A percentile compares a stretch with the other conserved stretches of the same genome.
These are phyloP conservation scores for Pogonocherus hispidulus DNA, from an alignment of 2,888 invertebrate species.

Conservation along the genomic window DNA sequence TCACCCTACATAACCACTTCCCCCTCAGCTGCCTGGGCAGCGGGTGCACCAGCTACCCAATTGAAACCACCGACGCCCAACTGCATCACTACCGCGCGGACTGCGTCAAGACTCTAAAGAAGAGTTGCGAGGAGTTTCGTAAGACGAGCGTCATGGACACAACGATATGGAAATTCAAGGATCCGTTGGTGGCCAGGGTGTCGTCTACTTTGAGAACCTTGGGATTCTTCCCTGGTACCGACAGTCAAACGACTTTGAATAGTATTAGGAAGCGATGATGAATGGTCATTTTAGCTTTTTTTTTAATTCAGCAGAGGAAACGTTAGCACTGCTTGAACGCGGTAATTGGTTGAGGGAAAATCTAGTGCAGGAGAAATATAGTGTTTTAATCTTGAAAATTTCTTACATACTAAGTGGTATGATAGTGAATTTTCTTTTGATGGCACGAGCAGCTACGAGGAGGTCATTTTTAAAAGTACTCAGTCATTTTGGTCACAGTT, in stretches of 20 bases:
- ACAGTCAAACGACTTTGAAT: slow-evolving; percentile 37
- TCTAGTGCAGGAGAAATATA: too few species aligned
- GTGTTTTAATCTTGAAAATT: too few species aligned
- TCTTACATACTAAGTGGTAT: too few species aligned
- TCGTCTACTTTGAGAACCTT: slow-evolving; percentile 79
- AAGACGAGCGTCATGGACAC: slow-evolving; percentile 87
- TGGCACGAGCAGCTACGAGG: too few species aligned
- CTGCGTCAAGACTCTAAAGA: slow-evolving; percentile 89
- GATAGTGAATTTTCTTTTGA: too few species aligned
- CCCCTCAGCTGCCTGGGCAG: slow-evolving; percentile 90
- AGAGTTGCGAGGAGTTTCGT: slow-evolving; percentile 85
- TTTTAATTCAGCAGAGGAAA: too few species aligned
- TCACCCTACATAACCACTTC: slow-evolving; percentile 93
- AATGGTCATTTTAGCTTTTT: slow-evolving; percentile 3
- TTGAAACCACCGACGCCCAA: slow-evolving; percentile 87
- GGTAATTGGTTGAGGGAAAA: too few species aligned
- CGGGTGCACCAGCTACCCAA: slow-evolving; percentile 84
- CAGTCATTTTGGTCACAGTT: too few species aligned
- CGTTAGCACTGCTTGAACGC: too few species aligned
- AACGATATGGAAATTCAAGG: slow-evolving; percentile 90
- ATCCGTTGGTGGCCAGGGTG: slow-evolving; percentile 79
- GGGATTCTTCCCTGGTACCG: slow-evolving; percentile 73
- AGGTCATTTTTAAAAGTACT: too few species aligned
- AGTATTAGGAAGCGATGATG: slow-evolving; percentile 48
- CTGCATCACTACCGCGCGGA: slow-evolving; percentile 95